phyloP scores from a whole-genome alignment of 2,797 vertebrate genomes.

The Notamacropus eugenii region DNA sequence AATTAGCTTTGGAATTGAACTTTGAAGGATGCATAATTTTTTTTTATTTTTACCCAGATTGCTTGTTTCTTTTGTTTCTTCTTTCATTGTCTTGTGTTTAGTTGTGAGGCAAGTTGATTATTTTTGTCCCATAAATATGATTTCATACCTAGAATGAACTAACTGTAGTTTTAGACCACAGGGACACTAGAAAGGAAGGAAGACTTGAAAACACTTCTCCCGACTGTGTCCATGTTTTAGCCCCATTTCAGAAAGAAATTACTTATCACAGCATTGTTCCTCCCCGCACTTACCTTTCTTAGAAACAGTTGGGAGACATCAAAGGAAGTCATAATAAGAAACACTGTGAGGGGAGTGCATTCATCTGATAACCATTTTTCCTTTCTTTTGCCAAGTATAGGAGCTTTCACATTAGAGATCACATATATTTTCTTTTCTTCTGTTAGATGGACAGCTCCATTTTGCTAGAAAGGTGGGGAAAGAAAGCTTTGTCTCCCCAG shows the following conservation, averaged over 20 bases:
- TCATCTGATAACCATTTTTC: slow-evolving; percentile 63
- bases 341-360: slow-evolving; percentile 26
- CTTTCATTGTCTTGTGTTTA: neutral
- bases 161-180: neutral
- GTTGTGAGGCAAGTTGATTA: neutral
- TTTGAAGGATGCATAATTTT: neutral
- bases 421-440: slow-evolving; percentile 80
- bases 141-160: neutral
- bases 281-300: slow-evolving; percentile 63
- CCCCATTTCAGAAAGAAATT: slow-evolving; percentile 48
- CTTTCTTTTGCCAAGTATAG: slow-evolving; percentile 56
- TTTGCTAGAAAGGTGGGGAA: slow-evolving; percentile 39
- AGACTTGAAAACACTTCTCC: slow-evolving; percentile 27
- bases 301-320: slow-evolving; percentile 58
- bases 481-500: slow-evolving; percentile 77
- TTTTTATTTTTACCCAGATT: neutral
- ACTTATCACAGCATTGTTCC: slow-evolving; percentile 42
- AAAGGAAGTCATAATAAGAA: slow-evolving; percentile 53
- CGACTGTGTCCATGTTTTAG: slow-evolving; percentile 44
- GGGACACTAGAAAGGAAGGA: slow-evolving; percentile 21
- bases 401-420: slow-evolving; percentile 81
- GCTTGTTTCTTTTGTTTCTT: neutral
- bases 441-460: slow-evolving; percentile 67
- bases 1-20: neutral
- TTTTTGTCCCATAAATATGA: neutral